Evolutionary conservation across 2,888 invertebrate genomes (phyloP).

Genomic region (Malachius bipustulatus): DNA sequence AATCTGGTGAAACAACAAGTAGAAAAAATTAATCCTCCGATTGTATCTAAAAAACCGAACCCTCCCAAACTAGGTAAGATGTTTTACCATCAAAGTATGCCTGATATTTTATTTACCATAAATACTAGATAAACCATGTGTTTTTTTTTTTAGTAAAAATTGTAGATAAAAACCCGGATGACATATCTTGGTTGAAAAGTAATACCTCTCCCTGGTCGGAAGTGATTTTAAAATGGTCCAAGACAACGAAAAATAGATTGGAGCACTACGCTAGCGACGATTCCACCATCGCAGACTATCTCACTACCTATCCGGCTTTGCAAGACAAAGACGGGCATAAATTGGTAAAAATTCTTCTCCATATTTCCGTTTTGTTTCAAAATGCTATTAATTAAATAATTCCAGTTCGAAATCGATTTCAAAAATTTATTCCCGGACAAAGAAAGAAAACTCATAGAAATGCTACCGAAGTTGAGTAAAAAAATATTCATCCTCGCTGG

Average conservation of each 20-base stretch:
- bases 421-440: not conserved
- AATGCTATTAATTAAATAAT: too few species aligned
- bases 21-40: too few species aligned
- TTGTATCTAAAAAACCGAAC: too few species aligned
- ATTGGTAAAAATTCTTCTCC: too few species aligned
- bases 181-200: not conserved
- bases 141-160: too few species aligned
- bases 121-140: too few species aligned
- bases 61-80: too few species aligned
- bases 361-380: not conserved
- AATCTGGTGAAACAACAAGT: not conserved
- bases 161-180: too few species aligned
- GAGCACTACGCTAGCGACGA: not conserved
- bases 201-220: not conserved
- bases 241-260: not conserved
- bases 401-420: conserved; percentile 3
- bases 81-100: too few species aligned
- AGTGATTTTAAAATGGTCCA: not conserved
- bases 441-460: not conserved
- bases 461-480: not conserved
- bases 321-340: not conserved
- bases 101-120: too few species aligned
- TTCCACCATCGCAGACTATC: not conserved
- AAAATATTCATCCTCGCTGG: not conserved
- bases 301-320: not conserved